Percentiles rank a stretch among this genome's conserved stretches.
Conservation (phyloP, 2,888 invertebrate species). For the Apamea epomidion region DNA sequence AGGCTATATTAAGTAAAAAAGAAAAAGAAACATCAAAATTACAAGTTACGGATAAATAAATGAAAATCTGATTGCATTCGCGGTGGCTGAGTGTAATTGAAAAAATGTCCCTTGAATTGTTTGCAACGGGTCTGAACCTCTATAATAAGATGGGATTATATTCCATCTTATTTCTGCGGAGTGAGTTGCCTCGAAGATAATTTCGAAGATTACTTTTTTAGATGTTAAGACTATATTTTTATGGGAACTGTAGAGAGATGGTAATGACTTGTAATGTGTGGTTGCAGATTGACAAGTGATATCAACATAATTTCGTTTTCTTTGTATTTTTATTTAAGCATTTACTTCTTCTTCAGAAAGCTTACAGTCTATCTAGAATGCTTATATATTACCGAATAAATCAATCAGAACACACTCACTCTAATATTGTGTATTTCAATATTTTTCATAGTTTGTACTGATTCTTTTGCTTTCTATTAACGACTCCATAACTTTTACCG, state of each 20-base stretch:
- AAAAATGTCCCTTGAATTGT: constrained; percentile 87
- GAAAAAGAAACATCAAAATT: constrained; percentile 73
- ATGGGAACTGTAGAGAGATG: constrained; percentile 33
- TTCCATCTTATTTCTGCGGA: constrained; percentile 61
- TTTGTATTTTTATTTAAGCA: not conserved
- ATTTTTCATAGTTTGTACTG: not conserved
- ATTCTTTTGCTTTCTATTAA: not conserved
- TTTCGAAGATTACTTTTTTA: constrained; percentile 65
- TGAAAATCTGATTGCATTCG: constrained; percentile 83
- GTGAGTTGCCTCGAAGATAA: constrained; percentile 61
- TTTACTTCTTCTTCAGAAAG: not conserved
- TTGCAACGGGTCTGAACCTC: constrained; percentile 73
- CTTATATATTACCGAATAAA: not conserved
- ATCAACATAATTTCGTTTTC: constrained; percentile 18
- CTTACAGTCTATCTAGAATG: not conserved
- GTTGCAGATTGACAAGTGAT: constrained; percentile 33
- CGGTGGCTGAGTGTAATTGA: constrained; percentile 84
- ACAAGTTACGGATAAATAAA: constrained; percentile 77
- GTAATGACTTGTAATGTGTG: constrained; percentile 44
- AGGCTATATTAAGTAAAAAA: constrained; percentile 50
- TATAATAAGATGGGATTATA: constrained; percentile 83
- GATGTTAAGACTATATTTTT: constrained; percentile 49
- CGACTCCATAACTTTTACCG: not conserved
- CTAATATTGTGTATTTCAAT: not conserved
- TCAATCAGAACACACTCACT: not conserved